Evolutionary conservation across 2,113 vertebrate genomes (phyloP).

Genomic region (Mormyrus lacerda): DNA sequence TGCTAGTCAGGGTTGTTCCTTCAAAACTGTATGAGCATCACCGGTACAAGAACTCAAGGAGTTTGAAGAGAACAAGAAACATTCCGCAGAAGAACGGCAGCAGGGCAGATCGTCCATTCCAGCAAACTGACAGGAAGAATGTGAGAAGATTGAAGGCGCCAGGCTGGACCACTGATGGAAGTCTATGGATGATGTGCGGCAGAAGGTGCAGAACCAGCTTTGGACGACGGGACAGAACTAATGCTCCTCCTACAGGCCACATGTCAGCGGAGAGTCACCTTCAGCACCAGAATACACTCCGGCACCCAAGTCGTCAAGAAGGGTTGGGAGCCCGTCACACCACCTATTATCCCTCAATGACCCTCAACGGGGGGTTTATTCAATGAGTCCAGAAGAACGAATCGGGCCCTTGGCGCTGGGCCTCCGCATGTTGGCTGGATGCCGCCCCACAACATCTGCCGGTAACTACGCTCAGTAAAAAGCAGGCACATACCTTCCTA

Average conservation of each 20-base stretch:
- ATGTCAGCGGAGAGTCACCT: background rate
- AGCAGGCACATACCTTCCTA: slow-evolving; percentile 73
- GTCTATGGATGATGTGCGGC: background rate
- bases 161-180: background rate
- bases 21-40: background rate
- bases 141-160: background rate
- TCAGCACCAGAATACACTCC: background rate
- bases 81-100: background rate
- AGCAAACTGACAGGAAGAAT: background rate
- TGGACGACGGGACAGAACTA: background rate
- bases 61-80: background rate
- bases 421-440: background rate
- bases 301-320: background rate
- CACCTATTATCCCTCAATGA: background rate
- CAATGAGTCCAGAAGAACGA: background rate
- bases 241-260: background rate
- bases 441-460: background rate
- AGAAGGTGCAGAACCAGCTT: background rate
- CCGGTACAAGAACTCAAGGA: background rate
- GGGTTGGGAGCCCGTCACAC: background rate
- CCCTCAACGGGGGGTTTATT: background rate
- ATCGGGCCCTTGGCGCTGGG: background rate
- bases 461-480: background rate
- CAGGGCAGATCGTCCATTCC: background rate
- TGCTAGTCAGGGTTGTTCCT: background rate